These are phyloP conservation scores for Osmerus eperlanus DNA, from an alignment of 2,113 vertebrate genomes.

Conservation along the genomic window DNA sequence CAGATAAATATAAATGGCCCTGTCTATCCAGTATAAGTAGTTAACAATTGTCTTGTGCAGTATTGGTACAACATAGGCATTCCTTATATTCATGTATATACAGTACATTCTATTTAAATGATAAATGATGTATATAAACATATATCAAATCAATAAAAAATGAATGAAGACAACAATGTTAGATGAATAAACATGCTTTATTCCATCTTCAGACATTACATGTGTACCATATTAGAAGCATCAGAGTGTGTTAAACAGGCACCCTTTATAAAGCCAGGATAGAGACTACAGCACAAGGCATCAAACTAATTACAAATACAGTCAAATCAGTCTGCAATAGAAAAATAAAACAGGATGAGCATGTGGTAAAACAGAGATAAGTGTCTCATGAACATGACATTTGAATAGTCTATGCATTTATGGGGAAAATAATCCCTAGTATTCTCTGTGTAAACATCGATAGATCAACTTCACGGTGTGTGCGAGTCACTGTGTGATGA, in stretches of 20 bases:
- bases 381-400: constrained; percentile 2
- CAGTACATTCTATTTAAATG: neutral
- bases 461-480: neutral
- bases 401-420: neutral
- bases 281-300: constrained; percentile 28
- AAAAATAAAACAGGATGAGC: constrained; percentile 13
- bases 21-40: neutral
- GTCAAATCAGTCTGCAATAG: constrained; percentile 10
- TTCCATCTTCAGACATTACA: constrained; percentile 57
- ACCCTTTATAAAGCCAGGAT: constrained; percentile 45
- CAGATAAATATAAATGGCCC: neutral
- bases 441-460: constrained; percentile 3
- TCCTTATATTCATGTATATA: neutral
- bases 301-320: constrained; percentile 16
- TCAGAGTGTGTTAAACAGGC: constrained; percentile 46
- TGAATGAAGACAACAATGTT: neutral
- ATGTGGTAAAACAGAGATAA: constrained; percentile 16
- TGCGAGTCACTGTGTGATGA: neutral
- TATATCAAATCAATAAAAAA: neutral
- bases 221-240: constrained; percentile 36
- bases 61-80: no score
- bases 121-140: neutral
- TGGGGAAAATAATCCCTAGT: constrained; percentile 7
- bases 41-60: no score
- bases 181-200: constrained; percentile 70